These are phyloP conservation scores for Aspidiotus destructor DNA, from an alignment of 2,888 invertebrate genomes.

Conservation along the genomic window DNA sequence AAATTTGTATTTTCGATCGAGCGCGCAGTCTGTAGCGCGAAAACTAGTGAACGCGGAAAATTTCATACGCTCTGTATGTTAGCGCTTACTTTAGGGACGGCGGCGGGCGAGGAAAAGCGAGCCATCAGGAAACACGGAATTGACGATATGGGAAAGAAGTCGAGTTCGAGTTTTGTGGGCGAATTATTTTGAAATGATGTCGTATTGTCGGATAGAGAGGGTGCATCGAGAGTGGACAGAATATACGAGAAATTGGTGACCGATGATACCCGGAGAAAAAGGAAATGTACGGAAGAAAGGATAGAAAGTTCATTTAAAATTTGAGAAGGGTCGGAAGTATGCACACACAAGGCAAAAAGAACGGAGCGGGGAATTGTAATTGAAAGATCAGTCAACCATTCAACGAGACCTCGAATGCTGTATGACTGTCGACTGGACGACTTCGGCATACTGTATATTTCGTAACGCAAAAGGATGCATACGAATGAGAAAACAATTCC, in stretches of 20 bases:
- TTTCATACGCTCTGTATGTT: too few species aligned
- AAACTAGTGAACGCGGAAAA: too few species aligned
- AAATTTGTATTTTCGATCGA: too few species aligned
- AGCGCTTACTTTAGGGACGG: too few species aligned
- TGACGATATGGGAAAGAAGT: slow-evolving; percentile 25
- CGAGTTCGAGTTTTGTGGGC: slow-evolving; percentile 19
- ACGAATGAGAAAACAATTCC: too few species aligned
- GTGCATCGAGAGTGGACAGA: not conserved
- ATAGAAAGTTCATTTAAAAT: slow-evolving; percentile 30
- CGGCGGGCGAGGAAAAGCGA: too few species aligned
- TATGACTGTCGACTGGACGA: too few species aligned
- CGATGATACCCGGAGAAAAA: slow-evolving; percentile 23
- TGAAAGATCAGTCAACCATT: slow-evolving; percentile 31
- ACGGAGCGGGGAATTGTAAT: slow-evolving; percentile 22
- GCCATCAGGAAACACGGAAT: not conserved
- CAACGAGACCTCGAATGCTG: slow-evolving; percentile 16
- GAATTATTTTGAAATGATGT: slow-evolving; percentile 29
- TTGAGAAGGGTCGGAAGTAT: slow-evolving; percentile 28
- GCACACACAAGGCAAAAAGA: not conserved
- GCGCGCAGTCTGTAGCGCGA: too few species aligned
- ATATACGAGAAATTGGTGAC: not conserved
- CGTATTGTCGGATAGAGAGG: not conserved
- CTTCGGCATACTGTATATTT: too few species aligned
- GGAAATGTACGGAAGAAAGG: slow-evolving; percentile 27
- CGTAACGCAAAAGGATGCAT: too few species aligned